A percentile compares a stretch with the other conserved stretches of the same genome.
phyloP scores from a whole-genome alignment of 2,797 vertebrate genomes.

The Manis crassicaudata region DNA sequence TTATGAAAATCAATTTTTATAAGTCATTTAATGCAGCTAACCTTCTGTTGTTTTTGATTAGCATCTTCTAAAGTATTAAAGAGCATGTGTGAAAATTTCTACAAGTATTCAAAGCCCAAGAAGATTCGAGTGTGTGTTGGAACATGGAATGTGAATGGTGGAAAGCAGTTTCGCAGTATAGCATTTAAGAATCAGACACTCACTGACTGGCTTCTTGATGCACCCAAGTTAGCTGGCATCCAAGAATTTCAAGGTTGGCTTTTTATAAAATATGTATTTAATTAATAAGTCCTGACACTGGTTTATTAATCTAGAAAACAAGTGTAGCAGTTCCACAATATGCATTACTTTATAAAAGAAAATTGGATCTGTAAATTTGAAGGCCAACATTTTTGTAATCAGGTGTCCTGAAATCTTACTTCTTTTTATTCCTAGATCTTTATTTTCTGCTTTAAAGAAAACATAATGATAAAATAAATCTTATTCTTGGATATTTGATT shows the following conservation, averaged over 20 bases:
- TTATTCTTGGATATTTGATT: not conserved
- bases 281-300: not conserved
- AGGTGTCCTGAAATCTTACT: not conserved
- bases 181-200: slow-evolving; percentile 98
- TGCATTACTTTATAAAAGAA: not conserved
- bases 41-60: slow-evolving; percentile 76
- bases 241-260: slow-evolving; percentile 95
- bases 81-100: slow-evolving; percentile 97
- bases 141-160: slow-evolving; percentile 99
- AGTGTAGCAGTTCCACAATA: not conserved
- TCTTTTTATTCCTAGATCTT: not conserved
- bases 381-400: not conserved
- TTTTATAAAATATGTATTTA: not conserved
- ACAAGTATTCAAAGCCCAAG: slow-evolving; percentile 95
- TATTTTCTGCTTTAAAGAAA: slow-evolving; percentile 18
- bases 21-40: not conserved
- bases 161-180: slow-evolving; percentile 98
- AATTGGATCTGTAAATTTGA: not conserved
- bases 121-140: slow-evolving; percentile 94
- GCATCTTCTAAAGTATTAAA: slow-evolving; percentile 96
- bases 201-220: slow-evolving; percentile 98
- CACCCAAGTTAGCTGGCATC: slow-evolving; percentile 93
- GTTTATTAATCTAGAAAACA: not conserved
- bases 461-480: not conserved
- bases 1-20: not conserved